A percentile compares a stretch with the other conserved stretches of the same genome.
Conservation (phyloP, 2,113 vertebrate genomes). For the Stigmatopora nigra region DNA sequence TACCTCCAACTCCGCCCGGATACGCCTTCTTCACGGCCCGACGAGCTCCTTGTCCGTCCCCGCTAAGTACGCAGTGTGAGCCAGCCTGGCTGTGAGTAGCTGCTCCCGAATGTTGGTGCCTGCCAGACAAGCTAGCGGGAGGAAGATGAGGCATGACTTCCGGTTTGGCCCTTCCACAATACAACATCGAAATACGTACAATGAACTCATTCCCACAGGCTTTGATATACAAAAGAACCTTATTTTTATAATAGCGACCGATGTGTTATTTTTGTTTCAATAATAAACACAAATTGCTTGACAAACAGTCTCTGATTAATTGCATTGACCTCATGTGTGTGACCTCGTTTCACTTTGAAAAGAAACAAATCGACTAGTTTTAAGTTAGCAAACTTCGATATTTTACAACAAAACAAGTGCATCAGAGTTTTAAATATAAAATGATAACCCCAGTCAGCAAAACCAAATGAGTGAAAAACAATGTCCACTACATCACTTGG, state of each 20-base stretch:
- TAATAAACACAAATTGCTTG: neutral
- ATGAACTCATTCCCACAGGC: neutral
- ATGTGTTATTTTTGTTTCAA: neutral
- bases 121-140: conserved; percentile 19
- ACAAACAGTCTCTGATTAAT: no score
- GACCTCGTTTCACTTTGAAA: no score
- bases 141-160: neutral
- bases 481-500: neutral
- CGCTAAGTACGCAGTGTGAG: conserved; percentile 36
- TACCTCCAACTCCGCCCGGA: neutral
- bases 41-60: conserved; percentile 45
- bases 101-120: conserved; percentile 10
- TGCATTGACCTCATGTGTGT: neutral
- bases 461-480: no score
- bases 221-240: neutral
- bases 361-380: no score
- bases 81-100: conserved; percentile 8
- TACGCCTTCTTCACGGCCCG: conserved; percentile 6
- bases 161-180: neutral
- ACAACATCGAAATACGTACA: neutral
- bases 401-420: no score
- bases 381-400: no score
- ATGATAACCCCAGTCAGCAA: no score
- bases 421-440: no score
- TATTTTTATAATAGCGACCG: neutral